Evolutionary conservation across 2,888 invertebrate genomes (phyloP).

Genomic region (Oxycera nigricornis): DNA sequence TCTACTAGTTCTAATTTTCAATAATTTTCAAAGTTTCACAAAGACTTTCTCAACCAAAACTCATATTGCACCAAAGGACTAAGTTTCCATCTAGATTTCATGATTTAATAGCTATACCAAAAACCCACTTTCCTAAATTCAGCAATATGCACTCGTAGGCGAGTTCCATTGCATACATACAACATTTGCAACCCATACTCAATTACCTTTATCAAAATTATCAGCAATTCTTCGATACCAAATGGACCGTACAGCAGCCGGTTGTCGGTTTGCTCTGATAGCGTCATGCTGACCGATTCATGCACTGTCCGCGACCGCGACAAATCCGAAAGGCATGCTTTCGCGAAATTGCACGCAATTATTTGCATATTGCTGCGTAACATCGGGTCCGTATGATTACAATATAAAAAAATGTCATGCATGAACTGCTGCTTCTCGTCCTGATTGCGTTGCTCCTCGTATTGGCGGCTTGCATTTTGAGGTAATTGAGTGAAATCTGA

Average conservation of each 20-base stretch:
- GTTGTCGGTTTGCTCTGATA: neutral
- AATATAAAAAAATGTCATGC: constrained; percentile 58
- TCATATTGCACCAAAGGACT: too few relatives aligned
- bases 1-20: too few relatives aligned
- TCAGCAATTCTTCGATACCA: constrained; percentile 55
- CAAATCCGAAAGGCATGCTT: constrained; percentile 25
- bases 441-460: neutral
- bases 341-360: constrained; percentile 59
- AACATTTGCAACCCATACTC: neutral
- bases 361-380: constrained; percentile 60
- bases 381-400: constrained; percentile 60
- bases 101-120: too few relatives aligned
- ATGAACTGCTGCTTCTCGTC: constrained; percentile 46
- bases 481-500: neutral
- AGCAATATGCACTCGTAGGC: too few relatives aligned
- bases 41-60: too few relatives aligned
- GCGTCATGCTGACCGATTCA: constrained; percentile 15
- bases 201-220: constrained; percentile 59
- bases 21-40: too few relatives aligned
- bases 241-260: constrained; percentile 47
- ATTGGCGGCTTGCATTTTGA: neutral
- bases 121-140: too few relatives aligned
- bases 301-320: neutral
- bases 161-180: neutral
- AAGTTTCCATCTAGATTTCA: too few relatives aligned